Base-by-base conservation (phyloP, 2,888 invertebrate species). In the Smittia sp. region DNA sequence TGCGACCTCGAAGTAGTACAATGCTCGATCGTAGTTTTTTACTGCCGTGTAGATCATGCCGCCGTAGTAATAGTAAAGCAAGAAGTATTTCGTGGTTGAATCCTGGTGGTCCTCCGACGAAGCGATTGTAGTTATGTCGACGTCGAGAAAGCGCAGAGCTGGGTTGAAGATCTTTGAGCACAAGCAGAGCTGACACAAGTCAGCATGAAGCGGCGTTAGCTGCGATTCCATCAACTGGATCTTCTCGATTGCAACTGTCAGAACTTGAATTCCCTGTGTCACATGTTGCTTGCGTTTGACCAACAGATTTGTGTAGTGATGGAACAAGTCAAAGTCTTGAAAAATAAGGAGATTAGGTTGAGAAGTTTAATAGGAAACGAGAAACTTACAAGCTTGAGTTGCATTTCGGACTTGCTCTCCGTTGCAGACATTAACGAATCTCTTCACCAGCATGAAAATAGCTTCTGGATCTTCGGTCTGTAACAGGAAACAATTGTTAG, bases 31-130 rank as follows among this genome's bases (percentile, higher is more conserved):
- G 80, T 93, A 94, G 79, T 96, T 94, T 81, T 97, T 96, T 78
- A 97, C 83, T 11, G 94, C 93, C 74, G 96, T 90, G 82, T 96
- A 98, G 77, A 98, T 94, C 94, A 98, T 96, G 70, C 98, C 98
- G 74, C 97, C 97, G 80, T 98, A 98, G 82, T 98, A 98, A 81
- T 94, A 98, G 81, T 96, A 98, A 0, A 95, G 86, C 70, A 98
- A 86, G 80, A 96, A 96, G 81, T 94, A 91, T n/a, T 83, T 91
- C n/a, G 68, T 68, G 79, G 83, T 83, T 69, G 83, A 79, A 78
- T 83, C 83, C 75, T 80, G 79, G 91, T 79, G 89, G 87, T 76
- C 90, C 85, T 94, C 94, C 78, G 91, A 88, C 69, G 81, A 81
- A 78, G 93, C 91, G 78, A 98, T 95, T 76, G 94, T 93, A 75